Conservation (phyloP, 2,113 vertebrate species). For the Lycaon pictus region DNA sequence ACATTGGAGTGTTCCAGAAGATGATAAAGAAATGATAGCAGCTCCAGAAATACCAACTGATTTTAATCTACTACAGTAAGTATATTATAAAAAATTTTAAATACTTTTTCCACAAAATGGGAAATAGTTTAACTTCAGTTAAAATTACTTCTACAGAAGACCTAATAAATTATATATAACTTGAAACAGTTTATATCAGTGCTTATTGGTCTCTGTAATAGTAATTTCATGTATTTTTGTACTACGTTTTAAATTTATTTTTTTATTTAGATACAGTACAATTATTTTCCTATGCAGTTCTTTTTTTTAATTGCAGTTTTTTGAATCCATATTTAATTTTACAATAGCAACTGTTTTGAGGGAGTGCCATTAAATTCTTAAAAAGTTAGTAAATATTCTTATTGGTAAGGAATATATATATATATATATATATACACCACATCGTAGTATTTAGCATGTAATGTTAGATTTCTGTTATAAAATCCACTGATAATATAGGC, state of each 20-base stretch:
- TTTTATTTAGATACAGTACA: constrained; percentile 46
- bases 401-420: constrained; percentile 37
- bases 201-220: constrained; percentile 23
- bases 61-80: constrained; percentile 98
- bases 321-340: constrained; percentile 41
- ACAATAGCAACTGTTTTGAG: constrained; percentile 36
- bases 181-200: constrained; percentile 50
- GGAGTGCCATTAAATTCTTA: not conserved
- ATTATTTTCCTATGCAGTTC: not conserved
- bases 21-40: constrained; percentile 99
- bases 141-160: constrained; percentile 40
- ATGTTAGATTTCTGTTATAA: constrained; percentile 52
- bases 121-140: constrained; percentile 55
- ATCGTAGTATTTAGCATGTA: constrained; percentile 26
- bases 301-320: not conserved
- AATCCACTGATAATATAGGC: not conserved
- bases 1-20: constrained; percentile 93
- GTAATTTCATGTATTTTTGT: not conserved
- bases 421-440: not conserved
- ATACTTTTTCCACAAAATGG: constrained; percentile 24
- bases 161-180: not conserved
- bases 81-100: constrained; percentile 70
- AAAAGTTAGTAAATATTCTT: constrained; percentile 4
- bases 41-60: constrained; percentile 99
- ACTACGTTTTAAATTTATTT: constrained; percentile 33